Evolutionary conservation across 92 coral and sea anemone genomes (phyloP).

Genomic region (Paragorgia papillata): DNA sequence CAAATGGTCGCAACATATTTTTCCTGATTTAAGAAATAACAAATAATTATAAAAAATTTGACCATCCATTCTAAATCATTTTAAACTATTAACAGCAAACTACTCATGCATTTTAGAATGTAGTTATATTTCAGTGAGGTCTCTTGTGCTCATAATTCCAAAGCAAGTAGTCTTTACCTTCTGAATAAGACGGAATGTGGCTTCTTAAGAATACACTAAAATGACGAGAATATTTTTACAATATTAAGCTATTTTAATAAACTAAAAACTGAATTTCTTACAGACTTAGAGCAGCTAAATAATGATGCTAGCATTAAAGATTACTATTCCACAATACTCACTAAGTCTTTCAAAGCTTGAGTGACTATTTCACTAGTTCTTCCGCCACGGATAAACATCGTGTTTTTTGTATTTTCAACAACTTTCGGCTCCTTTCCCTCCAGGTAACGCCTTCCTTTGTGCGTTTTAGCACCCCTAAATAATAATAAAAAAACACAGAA

Average conservation of each 20-base stretch:
- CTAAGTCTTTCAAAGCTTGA: slow-evolving; percentile 88
- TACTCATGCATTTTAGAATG: no score
- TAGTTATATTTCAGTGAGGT: no score
- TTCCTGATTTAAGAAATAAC: slow-evolving; percentile 75
- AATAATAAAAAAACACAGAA: not conserved
- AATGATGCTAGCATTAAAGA: not conserved
- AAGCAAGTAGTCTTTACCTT: no score
- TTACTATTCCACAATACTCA: slow-evolving; percentile 45
- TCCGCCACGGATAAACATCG: slow-evolving; percentile 94
- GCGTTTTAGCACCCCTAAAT: slow-evolving; percentile 85
- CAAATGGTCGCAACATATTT: slow-evolving; percentile 89
- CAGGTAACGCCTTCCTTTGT: slow-evolving; percentile 79
- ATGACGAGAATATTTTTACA: slow-evolving; percentile 2
- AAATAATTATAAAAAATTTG: no score
- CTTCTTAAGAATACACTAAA: slow-evolving; percentile 81
- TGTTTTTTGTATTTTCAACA: slow-evolving; percentile 83
- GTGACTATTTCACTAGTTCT: slow-evolving; percentile 88
- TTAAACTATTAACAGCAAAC: no score
- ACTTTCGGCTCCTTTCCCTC: slow-evolving; percentile 67
- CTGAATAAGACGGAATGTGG: slow-evolving; percentile 94
- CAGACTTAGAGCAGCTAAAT: no score
- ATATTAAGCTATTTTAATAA: not conserved
- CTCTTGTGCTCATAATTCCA: no score
- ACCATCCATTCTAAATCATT: no score
- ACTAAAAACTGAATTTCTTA: no score